A percentile compares a stretch with the other conserved stretches of the same genome.
These are phyloP conservation scores for Teleiodes luculella DNA, from an alignment of 2,888 invertebrate species.

Conservation along the genomic window DNA sequence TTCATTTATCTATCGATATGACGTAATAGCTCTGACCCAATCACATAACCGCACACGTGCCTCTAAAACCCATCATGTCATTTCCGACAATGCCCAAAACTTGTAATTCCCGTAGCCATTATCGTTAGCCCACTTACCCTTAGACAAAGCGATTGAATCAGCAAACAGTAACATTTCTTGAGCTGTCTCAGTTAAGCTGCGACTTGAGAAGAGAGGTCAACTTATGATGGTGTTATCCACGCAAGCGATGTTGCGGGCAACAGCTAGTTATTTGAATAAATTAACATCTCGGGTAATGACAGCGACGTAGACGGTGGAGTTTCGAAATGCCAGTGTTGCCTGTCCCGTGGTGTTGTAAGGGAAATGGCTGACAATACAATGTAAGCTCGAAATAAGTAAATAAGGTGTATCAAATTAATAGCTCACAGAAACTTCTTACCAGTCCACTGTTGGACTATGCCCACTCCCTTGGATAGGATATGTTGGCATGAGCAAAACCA, in stretches of 20 bases:
- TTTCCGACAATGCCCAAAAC: not conserved
- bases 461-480: too few relatives aligned
- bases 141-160: not conserved
- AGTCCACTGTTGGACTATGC: too few relatives aligned
- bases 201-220: too few relatives aligned
- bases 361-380: not conserved
- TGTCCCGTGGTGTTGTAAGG: not conserved
- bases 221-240: too few relatives aligned
- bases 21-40: too few relatives aligned
- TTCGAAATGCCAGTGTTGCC: not conserved
- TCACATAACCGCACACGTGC: not conserved
- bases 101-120: not conserved
- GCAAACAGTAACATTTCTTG: not conserved
- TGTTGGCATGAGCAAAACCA: too few relatives aligned
- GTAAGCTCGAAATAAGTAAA: not conserved
- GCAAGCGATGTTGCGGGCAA: not conserved
- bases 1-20: too few relatives aligned
- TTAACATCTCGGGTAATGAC: not conserved
- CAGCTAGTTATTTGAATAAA: slow-evolving; percentile 2
- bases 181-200: too few relatives aligned
- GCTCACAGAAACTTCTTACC: too few relatives aligned
- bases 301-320: not conserved
- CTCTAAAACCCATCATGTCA: not conserved
- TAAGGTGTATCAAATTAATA: too few relatives aligned
- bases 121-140: not conserved